phyloP scores from a whole-genome alignment of 2,888 invertebrate species.

The Proisotoma minuta region DNA sequence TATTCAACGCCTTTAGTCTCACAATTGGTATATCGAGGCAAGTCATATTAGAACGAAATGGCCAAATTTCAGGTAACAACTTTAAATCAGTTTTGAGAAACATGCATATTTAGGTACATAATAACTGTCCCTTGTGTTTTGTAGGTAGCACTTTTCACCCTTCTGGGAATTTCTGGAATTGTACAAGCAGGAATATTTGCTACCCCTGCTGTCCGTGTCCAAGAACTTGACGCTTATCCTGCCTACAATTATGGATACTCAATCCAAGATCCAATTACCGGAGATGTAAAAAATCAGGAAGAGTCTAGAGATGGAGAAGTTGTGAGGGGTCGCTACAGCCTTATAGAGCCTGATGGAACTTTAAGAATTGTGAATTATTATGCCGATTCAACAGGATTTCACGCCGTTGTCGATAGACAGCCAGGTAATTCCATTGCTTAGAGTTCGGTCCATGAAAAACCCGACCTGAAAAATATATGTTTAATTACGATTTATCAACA shows the following conservation, averaged over 20 bases:
- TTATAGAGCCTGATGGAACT: conserved; percentile 33
- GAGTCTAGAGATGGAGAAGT: conserved; percentile 21
- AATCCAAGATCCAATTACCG: conserved; percentile 25
- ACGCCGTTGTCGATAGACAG: conserved; percentile 31
- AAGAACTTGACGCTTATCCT: conserved; percentile 21
- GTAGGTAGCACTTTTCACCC: not conserved
- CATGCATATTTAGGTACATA: not conserved
- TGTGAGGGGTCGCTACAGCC: conserved; percentile 18
- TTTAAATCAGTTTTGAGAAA: not conserved
- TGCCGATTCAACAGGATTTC: conserved; percentile 27
- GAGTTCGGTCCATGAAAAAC: conserved; percentile 13
- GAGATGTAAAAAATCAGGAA: conserved; percentile 21
- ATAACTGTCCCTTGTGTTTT: not conserved
- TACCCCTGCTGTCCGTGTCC: not conserved
- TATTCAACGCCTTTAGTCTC: not conserved
- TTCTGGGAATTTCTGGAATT: not conserved
- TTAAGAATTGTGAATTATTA: conserved; percentile 29
- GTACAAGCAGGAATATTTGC: not conserved
- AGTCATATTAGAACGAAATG: not conserved
- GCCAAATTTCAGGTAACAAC: not conserved
- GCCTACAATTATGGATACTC: conserved; percentile 25
- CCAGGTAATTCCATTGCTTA: conserved; percentile 20
- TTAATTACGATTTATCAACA: not conserved
- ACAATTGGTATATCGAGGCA: not conserved
- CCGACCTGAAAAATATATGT: not conserved